phyloP scores from a whole-genome alignment of 1,140 invertebrate species.

The Semibalanus balanoides region DNA sequence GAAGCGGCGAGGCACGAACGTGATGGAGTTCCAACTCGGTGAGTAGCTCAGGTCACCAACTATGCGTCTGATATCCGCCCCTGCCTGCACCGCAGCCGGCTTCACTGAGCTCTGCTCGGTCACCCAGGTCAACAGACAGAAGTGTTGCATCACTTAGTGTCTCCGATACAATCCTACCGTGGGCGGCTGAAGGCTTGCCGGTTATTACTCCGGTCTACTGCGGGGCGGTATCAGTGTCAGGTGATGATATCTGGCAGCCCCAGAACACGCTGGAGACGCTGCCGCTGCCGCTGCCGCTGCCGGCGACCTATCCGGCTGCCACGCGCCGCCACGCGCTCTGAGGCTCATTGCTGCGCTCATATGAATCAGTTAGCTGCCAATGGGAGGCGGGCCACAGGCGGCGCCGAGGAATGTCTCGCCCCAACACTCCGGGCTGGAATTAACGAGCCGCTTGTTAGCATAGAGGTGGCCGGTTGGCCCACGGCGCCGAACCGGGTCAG shows the following conservation, averaged over 20 bases:
- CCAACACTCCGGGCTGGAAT: neutral
- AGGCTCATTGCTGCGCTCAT: neutral
- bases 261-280: too few relatives aligned
- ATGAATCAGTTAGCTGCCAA: conserved; percentile 5
- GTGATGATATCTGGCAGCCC: too few relatives aligned
- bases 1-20: conserved; percentile 44
- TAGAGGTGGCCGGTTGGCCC: neutral
- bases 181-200: neutral
- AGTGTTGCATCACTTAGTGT: conserved; percentile 8
- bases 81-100: too few relatives aligned
- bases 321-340: too few relatives aligned
- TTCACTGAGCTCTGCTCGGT: too few relatives aligned
- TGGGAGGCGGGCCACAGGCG: neutral
- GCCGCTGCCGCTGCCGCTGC: too few relatives aligned
- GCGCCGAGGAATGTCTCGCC: neutral
- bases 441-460: neutral
- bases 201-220: too few relatives aligned
- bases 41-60: conserved; percentile 17
- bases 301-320: too few relatives aligned
- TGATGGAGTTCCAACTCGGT: conserved; percentile 48
- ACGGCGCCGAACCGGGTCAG: neutral
- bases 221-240: too few relatives aligned
- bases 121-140: too few relatives aligned
- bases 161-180: neutral
- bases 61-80: too few relatives aligned